Base-by-base conservation (phyloP, 1,140 invertebrate genomes). In the Liolophura sinensis region DNA sequence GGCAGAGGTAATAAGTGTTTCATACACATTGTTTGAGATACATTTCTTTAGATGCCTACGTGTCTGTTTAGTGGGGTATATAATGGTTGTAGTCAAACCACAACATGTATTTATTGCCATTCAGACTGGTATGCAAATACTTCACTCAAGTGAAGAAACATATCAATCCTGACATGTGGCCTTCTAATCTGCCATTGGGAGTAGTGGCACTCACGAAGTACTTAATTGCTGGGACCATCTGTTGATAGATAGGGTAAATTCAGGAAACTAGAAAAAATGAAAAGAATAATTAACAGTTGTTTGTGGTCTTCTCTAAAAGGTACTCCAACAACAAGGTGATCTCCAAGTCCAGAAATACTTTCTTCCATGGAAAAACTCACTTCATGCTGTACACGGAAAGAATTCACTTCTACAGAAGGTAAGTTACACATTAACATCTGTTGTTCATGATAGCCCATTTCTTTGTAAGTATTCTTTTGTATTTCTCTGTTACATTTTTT, bases 331-430 rank as follows among this genome's bases (percentile, higher is more conserved):
- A 79, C 24, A 81, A 94, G 56, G 88, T 86, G 3, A 96, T 98
- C 61, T 92, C 94, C 0, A 88, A 93, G 78, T 93, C 94, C 0
- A 86, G 96, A 74, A 93, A 95, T 78, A 90, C 93, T 86, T 99
- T 99, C 82, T 97, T 91, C 80, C 93, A 97, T 81, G 91, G 90
- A 1, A 91, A 93, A 76, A 90, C 90, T 11, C 92, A 94, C 73
- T 95, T 97, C 78, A 74, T 98, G 50, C 80, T 99, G 0, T 98
- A 97, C 78, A 96, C 95, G 0, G 97, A 98, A 82, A 86, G 96
- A 78, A 91, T 92, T 65, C 96, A 98, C 82, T 98, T 97, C 81
- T 98, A 93, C 79, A 88, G 92, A 73, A 88, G 96, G 72, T 84
- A 65, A 64, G 47, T 49, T 64, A 20, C 14, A n/a, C n/a, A n/a